Evolutionary conservation across 2,797 vertebrate genomes (phyloP), one percentile per base, ranked within the genome.

Genomic region (Mus minutoides): DNA sequence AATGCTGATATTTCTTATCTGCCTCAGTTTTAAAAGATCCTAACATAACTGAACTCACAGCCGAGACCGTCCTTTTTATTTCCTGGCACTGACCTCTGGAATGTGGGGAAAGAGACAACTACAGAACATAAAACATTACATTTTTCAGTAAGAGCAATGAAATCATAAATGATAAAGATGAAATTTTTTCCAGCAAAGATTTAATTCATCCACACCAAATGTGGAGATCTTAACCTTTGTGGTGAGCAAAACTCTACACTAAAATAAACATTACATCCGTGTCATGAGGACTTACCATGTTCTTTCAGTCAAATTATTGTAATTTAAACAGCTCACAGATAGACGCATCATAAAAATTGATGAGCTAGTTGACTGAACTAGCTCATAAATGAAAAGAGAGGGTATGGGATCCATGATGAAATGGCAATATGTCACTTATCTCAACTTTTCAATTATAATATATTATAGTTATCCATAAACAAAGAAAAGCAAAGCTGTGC

Each of bases 341-440:
- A 62, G 17, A 76, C 84, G 52, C 62, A 78, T 78, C 37, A 54
- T 86, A 71, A 96, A 94, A 87, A 37, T 7, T 5, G 37, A 90
- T 54, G 46, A 52, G 8, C n/a, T 94, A 13, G 7, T 22, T 91
- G 31, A 49, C 58, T n/a, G 24, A 91, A 84, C 62, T 26, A 87
- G n/a, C 58, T 95, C 78, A 76, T 90, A 95, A 90, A 88, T 90
- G 37, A 90, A 49, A 96, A 80, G 21, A 87, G 75, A 88, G 8
- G 7, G 7, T 64, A 3, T 56, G 40, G 24, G 85, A 43, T 60
- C 85, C 62, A 88, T 77, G 40, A 84, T 54, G 91, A 87, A 93
- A 84, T 26, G 80, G 13, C 29, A 92, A 12, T 76, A 75, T 52
- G 19, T 82, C 49, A 87, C 82, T 92, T 73, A 91, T 84, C 86